phyloP scores from a whole-genome alignment of 2,113 vertebrate species.

The Zootoca vivipara region DNA sequence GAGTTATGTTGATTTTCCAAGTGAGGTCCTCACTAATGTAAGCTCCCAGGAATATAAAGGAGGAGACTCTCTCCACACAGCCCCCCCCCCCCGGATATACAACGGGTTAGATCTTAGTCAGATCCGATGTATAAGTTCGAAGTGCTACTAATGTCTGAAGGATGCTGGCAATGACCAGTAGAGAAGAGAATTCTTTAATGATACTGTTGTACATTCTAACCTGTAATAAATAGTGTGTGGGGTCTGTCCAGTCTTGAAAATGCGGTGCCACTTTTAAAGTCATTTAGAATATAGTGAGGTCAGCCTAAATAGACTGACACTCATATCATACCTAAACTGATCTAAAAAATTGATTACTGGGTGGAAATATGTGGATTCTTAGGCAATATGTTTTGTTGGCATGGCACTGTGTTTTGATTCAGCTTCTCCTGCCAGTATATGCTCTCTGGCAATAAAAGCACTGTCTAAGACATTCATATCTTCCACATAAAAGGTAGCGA shows the following conservation, averaged over 20 bases:
- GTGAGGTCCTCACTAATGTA: too few species aligned
- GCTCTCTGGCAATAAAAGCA: neutral
- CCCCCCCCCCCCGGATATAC: too few species aligned
- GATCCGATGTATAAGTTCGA: too few species aligned
- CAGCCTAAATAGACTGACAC: neutral
- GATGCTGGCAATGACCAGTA: neutral
- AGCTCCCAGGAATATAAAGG: too few species aligned
- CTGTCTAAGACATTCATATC: neutral
- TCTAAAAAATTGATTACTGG: neutral
- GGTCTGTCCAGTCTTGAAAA: neutral
- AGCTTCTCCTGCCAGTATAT: neutral
- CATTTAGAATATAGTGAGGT: neutral
- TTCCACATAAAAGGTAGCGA: neutral
- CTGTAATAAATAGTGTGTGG: too few species aligned
- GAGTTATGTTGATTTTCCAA: too few species aligned
- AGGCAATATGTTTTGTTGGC: neutral
- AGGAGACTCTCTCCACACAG: too few species aligned
- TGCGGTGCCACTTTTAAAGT: neutral
- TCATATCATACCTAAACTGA: neutral
- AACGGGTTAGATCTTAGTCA: too few species aligned
- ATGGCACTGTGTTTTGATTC: neutral
- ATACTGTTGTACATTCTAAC: neutral
- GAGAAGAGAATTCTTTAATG: neutral
- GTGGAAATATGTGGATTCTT: neutral
- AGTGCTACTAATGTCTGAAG: too few species aligned